Evolutionary conservation across 1,140 invertebrate species (phyloP).

Genomic region (Brachionus sp.): DNA sequence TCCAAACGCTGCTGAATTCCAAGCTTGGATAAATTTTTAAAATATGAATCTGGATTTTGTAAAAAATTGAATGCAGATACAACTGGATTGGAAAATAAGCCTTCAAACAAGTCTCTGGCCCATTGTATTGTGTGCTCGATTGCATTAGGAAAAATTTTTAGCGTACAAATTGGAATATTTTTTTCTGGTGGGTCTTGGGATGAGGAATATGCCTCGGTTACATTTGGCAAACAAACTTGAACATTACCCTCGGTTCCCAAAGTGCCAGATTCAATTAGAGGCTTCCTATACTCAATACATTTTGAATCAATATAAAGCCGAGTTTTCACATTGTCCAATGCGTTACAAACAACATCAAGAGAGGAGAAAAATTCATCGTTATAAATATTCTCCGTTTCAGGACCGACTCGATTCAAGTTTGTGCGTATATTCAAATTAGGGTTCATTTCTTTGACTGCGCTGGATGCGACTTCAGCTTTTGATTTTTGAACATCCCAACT

Average conservation of each 20-base stretch:
- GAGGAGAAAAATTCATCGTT: slow-evolving; percentile 89
- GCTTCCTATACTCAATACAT: slow-evolving; percentile 94
- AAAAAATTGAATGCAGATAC: slow-evolving; percentile 87
- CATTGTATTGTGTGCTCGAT: slow-evolving; percentile 98
- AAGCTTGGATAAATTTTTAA: slow-evolving; percentile 76
- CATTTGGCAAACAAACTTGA: slow-evolving; percentile 82
- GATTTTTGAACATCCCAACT: slow-evolving; percentile 81
- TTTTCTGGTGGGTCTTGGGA: slow-evolving; percentile 98
- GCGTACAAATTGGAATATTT: slow-evolving; percentile 93
- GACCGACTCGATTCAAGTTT: slow-evolving; percentile 87
- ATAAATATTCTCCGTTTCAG: slow-evolving; percentile 88
- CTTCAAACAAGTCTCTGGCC: slow-evolving; percentile 94
- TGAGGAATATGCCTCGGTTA: slow-evolving; percentile 94
- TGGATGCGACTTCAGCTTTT: slow-evolving; percentile 82
- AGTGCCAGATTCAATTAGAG: slow-evolving; percentile 92
- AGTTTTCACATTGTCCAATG: slow-evolving; percentile 94
- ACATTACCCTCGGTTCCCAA: slow-evolving; percentile 96
- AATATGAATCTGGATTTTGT: slow-evolving; percentile 62
- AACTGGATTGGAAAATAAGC: slow-evolving; percentile 80
- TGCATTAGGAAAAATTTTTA: slow-evolving; percentile 98
- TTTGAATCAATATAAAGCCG: slow-evolving; percentile 91
- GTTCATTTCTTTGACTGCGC: slow-evolving; percentile 78
- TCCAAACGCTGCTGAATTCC: slow-evolving; percentile 82
- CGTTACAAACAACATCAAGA: slow-evolving; percentile 90
- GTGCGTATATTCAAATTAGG: slow-evolving; percentile 77